Evolutionary conservation across 2,888 invertebrate species (phyloP), one percentile per base, ranked within the genome.

Genomic region (Drosophila mimica): DNA sequence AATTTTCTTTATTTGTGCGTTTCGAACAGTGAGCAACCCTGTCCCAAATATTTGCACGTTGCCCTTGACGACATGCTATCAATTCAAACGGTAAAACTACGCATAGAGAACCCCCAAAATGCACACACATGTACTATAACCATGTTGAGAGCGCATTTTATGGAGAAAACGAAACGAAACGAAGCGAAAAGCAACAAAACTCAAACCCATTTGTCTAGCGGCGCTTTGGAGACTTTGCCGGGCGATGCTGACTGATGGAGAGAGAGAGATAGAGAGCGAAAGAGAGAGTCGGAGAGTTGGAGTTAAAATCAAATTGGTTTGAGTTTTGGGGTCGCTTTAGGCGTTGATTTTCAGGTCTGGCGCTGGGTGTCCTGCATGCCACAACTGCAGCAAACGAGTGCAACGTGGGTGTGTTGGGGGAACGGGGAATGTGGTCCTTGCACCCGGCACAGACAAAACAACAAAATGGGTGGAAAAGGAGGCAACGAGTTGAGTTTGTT

Each of bases 341-440:
- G 65, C 65, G 64, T 63, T 31, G 73, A 63, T 53, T 77, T 70
- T 77, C 70, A 66, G 75, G 49, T 70, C 52, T 56, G 49, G 60
- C 61, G 71, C 61, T 78, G 53, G 64, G 59, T 64, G 68, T 68
- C 64, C 8, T 74, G 70, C 31, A 33, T 65, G 69, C 30, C 58
- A 65, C 70, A 65, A 81, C 59, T 83, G 78, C 78, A 78, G 67
- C 76, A 70, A 20, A 70, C 49, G 76, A 79, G 81, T 86, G 84
- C 86, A 84, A 72, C 81, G 79, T 38, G 38, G 28, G 17, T 20
- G 59, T 48, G n/a, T 33, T 9, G 17, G 48, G 36, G 25, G 11
- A n/a, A n/a, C 61, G 9, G 20, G 31, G 3, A 15, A 69, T 46
- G 28, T 25, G 79, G 76, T 71, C 65, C 81, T 82, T 83, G 84